A percentile compares a stretch with the other conserved stretches of the same genome.
phyloP scores from a whole-genome alignment of 2,113 vertebrate species.

The Mesocricetus auratus region DNA sequence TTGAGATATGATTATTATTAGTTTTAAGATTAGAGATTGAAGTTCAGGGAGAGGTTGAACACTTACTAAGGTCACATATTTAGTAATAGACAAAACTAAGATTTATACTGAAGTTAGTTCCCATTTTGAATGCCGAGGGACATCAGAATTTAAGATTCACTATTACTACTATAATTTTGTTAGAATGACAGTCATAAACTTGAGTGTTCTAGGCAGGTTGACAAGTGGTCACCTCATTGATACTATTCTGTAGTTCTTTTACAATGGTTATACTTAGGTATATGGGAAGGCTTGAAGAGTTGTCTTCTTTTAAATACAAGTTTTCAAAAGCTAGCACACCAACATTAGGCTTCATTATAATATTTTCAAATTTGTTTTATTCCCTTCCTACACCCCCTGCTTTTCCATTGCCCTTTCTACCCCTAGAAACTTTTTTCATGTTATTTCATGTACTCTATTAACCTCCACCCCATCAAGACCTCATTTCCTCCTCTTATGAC shows the following conservation, averaged over 20 bases:
- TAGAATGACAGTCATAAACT: neutral
- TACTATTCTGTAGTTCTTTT: neutral
- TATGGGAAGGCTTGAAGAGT: neutral
- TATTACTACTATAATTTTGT: neutral
- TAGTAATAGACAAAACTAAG: neutral
- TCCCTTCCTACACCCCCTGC: neutral
- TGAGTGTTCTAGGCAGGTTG: neutral
- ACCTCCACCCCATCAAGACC: neutral
- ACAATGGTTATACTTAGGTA: neutral
- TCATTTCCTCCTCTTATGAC: neutral
- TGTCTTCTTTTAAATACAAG: neutral
- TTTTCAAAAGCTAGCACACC: neutral
- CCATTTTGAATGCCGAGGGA: neutral
- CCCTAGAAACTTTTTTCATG: neutral
- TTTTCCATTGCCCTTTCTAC: neutral
- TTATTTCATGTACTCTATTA: neutral
- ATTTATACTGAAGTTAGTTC: neutral
- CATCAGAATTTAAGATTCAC: neutral
- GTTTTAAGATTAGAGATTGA: conserved; percentile 6
- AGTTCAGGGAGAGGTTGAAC: conserved; percentile 46
- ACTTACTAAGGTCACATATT: neutral
- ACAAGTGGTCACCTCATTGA: neutral
- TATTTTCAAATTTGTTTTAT: neutral
- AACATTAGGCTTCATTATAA: neutral
- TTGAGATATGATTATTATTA: neutral